Conservation (phyloP, 2,113 vertebrate genomes). For the Australoheros scitulus region DNA sequence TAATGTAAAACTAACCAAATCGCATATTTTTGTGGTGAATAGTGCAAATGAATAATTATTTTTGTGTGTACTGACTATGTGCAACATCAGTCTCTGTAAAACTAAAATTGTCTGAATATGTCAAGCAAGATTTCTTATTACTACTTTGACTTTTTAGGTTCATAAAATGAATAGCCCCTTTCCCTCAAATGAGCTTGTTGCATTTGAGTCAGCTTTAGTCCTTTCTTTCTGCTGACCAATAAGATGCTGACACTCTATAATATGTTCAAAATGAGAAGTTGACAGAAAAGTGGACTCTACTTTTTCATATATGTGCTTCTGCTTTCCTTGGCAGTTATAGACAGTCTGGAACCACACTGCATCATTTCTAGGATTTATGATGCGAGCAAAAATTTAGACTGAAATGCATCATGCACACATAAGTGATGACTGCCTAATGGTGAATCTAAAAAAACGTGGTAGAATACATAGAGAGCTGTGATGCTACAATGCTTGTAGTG, state of each 20-base stretch:
- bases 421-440: neutral
- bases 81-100: neutral
- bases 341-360: neutral
- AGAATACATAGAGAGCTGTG: neutral
- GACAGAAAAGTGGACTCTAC: neutral
- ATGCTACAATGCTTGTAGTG: neutral
- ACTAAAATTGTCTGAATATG: neutral
- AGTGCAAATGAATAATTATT: neutral
- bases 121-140: neutral
- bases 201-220: constrained; percentile 9
- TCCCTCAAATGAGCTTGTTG: neutral
- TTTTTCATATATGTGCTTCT: constrained; percentile 19
- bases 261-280: constrained; percentile 16
- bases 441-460: neutral
- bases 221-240: constrained; percentile 22
- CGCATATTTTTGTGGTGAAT: neutral
- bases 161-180: neutral
- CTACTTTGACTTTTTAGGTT: neutral
- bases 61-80: neutral
- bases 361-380: neutral
- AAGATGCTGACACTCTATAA: neutral
- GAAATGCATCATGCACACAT: neutral
- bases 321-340: constrained; percentile 8
- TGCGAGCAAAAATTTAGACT: neutral
- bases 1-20: neutral